phyloP scores from a whole-genome alignment of 2,797 vertebrate species.

The Onychomys arenicola region DNA sequence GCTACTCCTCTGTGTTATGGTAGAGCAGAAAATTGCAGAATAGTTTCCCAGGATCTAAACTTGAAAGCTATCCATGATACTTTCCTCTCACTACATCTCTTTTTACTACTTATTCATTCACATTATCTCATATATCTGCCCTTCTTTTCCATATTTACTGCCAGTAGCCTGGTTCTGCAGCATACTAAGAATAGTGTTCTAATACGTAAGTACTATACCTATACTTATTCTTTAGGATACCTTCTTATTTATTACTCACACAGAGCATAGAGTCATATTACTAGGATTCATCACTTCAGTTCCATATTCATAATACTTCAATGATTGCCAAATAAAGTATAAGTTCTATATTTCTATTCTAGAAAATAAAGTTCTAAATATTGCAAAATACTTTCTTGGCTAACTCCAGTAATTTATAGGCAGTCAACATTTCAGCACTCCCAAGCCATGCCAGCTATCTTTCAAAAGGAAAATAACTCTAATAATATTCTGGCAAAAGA shows the following conservation, averaged over 20 bases:
- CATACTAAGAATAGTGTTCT: neutral
- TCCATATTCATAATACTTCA: slow-evolving; percentile 50
- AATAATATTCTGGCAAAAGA: slow-evolving; percentile 58
- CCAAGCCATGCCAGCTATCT: slow-evolving; percentile 44
- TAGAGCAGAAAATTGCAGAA: neutral
- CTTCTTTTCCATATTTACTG: slow-evolving; percentile 11
- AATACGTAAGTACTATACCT: neutral
- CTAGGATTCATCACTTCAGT: slow-evolving; percentile 33
- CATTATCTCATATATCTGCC: slow-evolving; percentile 25
- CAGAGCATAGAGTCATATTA: slow-evolving; percentile 41
- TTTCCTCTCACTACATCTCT: neutral
- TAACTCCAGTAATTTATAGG: slow-evolving; percentile 58
- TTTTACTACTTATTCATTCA: slow-evolving; percentile 29
- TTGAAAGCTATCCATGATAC: slow-evolving; percentile 29
- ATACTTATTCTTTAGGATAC: neutral
- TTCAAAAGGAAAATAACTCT: slow-evolving; percentile 54
- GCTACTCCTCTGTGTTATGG: neutral
- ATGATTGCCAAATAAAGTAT: neutral
- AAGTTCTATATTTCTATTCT: neutral
- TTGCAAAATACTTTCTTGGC: slow-evolving; percentile 46
- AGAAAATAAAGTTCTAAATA: slow-evolving; percentile 59
- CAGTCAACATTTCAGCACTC: slow-evolving; percentile 54
- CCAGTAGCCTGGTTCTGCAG: neutral
- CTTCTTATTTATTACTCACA: slow-evolving; percentile 43
- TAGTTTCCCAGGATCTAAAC: neutral